These are phyloP conservation scores for Cyrtodaria siliqua DNA, from an alignment of 2,888 invertebrate species.

Conservation along the genomic window DNA sequence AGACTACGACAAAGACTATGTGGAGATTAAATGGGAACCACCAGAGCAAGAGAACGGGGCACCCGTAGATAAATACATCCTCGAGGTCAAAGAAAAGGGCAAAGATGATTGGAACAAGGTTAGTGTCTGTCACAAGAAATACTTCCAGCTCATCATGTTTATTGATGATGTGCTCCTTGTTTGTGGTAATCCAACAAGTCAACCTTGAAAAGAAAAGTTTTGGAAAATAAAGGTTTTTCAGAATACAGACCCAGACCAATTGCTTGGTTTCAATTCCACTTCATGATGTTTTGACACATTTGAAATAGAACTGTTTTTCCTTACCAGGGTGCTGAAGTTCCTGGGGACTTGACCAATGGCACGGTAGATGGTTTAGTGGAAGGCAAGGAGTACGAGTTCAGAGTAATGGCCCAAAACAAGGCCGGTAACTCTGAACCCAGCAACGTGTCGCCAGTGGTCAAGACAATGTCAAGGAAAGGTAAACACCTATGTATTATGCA, in stretches of 20 bases:
- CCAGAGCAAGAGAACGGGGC: conserved; percentile 98
- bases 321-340: conserved; percentile 89
- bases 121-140: too few relatives aligned
- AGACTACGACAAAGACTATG: conserved; percentile 86
- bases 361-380: conserved; percentile 93
- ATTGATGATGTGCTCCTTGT: too few relatives aligned
- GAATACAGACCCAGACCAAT: neutral
- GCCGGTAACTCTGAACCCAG: conserved; percentile 86
- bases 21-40: conserved; percentile 92
- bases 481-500: conserved; percentile 19
- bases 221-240: neutral
- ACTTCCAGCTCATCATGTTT: too few relatives aligned
- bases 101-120: conserved; percentile 93
- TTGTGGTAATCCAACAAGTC: too few relatives aligned
- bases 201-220: too few relatives aligned
- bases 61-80: conserved; percentile 93
- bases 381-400: conserved; percentile 86
- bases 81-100: conserved; percentile 90
- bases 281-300: neutral
- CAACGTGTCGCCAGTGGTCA: conserved; percentile 80
- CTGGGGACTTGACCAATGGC: conserved; percentile 93
- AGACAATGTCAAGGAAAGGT: conserved; percentile 85
- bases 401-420: conserved; percentile 86
- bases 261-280: neutral
- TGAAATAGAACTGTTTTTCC: neutral